Conservation (phyloP, 1,140 invertebrate species). For the Drosophila suzukii region DNA sequence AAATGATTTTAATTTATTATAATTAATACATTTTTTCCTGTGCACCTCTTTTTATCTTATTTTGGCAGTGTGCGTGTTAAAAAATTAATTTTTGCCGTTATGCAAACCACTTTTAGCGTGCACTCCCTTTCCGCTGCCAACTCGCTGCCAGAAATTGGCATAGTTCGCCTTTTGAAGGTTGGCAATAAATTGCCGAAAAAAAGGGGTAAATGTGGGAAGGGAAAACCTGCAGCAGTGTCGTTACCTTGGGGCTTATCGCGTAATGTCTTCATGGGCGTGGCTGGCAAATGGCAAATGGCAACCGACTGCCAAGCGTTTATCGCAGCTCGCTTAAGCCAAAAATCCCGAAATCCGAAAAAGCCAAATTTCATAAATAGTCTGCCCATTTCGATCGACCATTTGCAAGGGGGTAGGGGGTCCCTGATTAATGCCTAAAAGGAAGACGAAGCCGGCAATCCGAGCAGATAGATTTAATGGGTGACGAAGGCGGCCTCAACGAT, state of each 20-base stretch:
- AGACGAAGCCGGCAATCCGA: slow-evolving; percentile 45
- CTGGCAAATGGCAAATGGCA: slow-evolving; percentile 51
- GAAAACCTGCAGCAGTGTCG: slow-evolving; percentile 53
- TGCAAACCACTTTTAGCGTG: slow-evolving; percentile 55
- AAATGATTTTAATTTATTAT: no score
- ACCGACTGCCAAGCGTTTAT: slow-evolving; percentile 68
- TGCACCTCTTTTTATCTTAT: slow-evolving; percentile 7
- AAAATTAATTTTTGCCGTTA: slow-evolving; percentile 76
- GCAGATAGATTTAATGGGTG: slow-evolving; percentile 77
- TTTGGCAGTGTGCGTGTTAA: slow-evolving; percentile 59
- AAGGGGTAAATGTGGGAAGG: not conserved
- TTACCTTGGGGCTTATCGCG: slow-evolving; percentile 71
- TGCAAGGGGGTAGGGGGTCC: not conserved
- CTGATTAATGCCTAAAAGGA: slow-evolving; percentile 43
- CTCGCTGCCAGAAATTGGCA: slow-evolving; percentile 51
- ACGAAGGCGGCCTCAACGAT: slow-evolving; percentile 28
- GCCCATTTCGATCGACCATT: slow-evolving; percentile 19
- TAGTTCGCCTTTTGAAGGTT: slow-evolving; percentile 66
- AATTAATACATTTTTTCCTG: not conserved
- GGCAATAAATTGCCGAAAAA: slow-evolving; percentile 71
- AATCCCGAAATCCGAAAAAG: not conserved
- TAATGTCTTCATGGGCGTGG: slow-evolving; percentile 63
- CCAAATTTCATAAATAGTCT: slow-evolving; percentile 69
- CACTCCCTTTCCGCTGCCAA: slow-evolving; percentile 9
- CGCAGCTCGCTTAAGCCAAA: slow-evolving; percentile 38